Conservation (phyloP, 2,797 vertebrate species). For the Microchirus variegatus region DNA sequence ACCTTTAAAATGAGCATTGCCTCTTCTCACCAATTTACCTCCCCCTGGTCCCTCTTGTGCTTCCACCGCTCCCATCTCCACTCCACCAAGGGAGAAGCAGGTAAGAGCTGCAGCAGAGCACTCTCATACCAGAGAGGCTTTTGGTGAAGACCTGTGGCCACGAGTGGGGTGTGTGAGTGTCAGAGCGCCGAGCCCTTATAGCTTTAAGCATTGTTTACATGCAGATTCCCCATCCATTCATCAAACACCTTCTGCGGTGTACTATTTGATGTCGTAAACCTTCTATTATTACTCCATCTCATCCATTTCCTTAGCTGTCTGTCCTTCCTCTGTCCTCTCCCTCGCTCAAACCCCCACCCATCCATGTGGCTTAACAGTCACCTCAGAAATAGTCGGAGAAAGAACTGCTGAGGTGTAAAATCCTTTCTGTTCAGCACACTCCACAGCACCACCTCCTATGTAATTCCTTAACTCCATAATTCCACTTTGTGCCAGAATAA, state of each 20-base stretch:
- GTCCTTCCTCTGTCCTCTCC: constrained; percentile 41
- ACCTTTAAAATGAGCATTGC: constrained; percentile 78
- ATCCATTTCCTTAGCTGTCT: constrained; percentile 21
- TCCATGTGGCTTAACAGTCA: constrained; percentile 74
- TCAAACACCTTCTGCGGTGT: constrained; percentile 72
- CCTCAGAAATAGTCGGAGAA: constrained; percentile 87
- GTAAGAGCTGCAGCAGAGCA: constrained; percentile 85
- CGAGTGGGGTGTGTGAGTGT: constrained; percentile 43
- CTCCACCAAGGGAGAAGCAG: constrained; percentile 80
- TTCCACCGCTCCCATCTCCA: constrained; percentile 64
- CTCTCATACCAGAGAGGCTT: constrained; percentile 92
- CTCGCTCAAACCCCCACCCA: background rate
- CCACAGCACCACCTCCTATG: constrained; percentile 72
- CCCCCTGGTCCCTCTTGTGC: constrained; percentile 69
- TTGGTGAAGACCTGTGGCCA: constrained; percentile 81
- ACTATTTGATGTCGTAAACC: constrained; percentile 46
- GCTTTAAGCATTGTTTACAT: constrained; percentile 91
- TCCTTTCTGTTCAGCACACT: constrained; percentile 84
- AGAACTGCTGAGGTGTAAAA: constrained; percentile 92
- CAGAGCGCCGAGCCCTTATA: constrained; percentile 50
- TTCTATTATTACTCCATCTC: constrained; percentile 14
- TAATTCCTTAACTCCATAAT: constrained; percentile 81
- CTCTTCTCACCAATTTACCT: constrained; percentile 77
- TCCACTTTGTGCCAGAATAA: constrained; percentile 91
- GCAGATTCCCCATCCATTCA: constrained; percentile 87